These are phyloP conservation scores for Zingel zingel DNA, from an alignment of 2,113 vertebrate genomes.

Conservation along the genomic window DNA sequence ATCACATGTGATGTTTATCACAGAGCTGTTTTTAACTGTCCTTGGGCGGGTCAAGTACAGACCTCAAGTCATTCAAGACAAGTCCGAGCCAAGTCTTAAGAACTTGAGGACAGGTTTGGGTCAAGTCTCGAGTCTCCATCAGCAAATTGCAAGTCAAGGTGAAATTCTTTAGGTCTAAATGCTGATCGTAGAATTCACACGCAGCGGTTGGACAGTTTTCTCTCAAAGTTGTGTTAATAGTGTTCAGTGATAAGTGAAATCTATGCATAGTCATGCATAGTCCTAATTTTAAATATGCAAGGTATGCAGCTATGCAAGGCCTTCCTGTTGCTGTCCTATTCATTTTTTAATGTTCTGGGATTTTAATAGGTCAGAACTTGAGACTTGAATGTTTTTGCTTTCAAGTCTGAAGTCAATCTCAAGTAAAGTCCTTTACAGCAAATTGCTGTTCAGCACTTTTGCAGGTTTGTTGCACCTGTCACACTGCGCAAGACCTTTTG, in stretches of 20 bases:
- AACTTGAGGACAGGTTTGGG: not conserved
- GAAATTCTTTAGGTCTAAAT: not conserved
- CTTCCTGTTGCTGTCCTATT: not conserved
- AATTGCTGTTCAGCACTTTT: not conserved
- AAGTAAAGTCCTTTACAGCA: not conserved
- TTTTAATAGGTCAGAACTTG: not conserved
- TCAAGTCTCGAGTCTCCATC: not conserved
- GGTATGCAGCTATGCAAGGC: not conserved
- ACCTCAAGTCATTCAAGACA: not conserved
- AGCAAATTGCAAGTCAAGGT: not conserved
- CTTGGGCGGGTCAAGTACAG: not conserved
- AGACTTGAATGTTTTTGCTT: not conserved
- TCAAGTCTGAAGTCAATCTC: not conserved
- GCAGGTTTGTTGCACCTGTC: not conserved
- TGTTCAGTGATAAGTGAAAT: not conserved
- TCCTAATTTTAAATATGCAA: slow-evolving; percentile 10
- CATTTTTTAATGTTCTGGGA: not conserved
- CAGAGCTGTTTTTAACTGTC: not conserved
- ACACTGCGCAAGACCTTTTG: not conserved
- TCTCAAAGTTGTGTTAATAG: not conserved
- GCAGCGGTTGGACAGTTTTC: not conserved
- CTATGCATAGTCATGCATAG: not conserved
- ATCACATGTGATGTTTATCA: not conserved
- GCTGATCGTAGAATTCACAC: not conserved
- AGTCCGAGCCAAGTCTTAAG: not conserved